These are phyloP conservation scores for Salminus brasiliensis DNA, from an alignment of 2,113 vertebrate species.

Conservation along the genomic window DNA sequence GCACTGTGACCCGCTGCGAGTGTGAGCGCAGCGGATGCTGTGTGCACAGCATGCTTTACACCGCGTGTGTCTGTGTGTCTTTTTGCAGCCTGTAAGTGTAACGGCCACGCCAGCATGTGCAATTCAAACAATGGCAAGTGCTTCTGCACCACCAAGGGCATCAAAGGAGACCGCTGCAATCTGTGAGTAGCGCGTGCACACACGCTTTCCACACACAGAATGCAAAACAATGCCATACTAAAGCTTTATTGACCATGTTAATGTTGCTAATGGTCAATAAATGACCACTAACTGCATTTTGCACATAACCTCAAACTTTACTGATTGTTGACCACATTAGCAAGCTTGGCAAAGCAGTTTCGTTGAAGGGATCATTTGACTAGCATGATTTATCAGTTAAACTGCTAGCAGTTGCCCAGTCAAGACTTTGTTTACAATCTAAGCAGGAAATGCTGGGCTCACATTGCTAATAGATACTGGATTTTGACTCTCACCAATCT, in stretches of 20 bases:
- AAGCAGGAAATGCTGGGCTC: too few relatives aligned
- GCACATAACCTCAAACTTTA: too few relatives aligned
- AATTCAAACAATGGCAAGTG: slow-evolving; percentile 94
- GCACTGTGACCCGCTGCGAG: background rate
- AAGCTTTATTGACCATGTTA: background rate
- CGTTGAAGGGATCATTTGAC: too few relatives aligned
- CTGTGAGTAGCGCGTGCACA: slow-evolving; percentile 81
- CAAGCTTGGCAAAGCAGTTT: too few relatives aligned
- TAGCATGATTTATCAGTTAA: too few relatives aligned
- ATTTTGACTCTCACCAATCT: too few relatives aligned
- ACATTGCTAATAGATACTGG: too few relatives aligned
- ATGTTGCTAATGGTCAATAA: too few relatives aligned
- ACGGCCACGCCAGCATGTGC: slow-evolving; percentile 93
- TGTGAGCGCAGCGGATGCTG: background rate
- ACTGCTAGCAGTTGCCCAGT: too few relatives aligned
- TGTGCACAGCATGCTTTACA: background rate
- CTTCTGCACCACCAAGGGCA: slow-evolving; percentile 98
- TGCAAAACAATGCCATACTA: background rate
- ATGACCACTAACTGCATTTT: too few relatives aligned
- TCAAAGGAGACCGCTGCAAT: slow-evolving; percentile 97
- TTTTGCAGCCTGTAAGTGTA: slow-evolving; percentile 93
- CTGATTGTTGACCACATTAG: too few relatives aligned
- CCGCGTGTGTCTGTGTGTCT: slow-evolving; percentile 23
- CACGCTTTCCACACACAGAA: background rate
- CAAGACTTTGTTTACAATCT: too few relatives aligned